Evolutionary conservation across 2,888 invertebrate species (phyloP), one percentile per base, ranked within the genome.

Genomic region (Venusia cambrica): DNA sequence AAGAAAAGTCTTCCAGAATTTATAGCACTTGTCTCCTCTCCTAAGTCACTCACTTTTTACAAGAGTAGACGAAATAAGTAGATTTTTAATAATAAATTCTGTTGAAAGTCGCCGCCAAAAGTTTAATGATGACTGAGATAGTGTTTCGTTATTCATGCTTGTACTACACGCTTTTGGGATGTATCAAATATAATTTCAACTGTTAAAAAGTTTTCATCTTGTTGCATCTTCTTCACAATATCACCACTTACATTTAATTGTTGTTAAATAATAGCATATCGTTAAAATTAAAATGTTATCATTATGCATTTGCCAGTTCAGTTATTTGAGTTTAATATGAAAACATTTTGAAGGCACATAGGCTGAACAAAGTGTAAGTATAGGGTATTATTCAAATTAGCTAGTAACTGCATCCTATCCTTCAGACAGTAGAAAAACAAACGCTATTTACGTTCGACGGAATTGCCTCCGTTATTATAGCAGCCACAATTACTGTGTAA

Each of bases 401-500:
- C 25, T 9, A 15, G 24, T 20, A 33, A 30, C 13, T 39, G 35
- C 40, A 40, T 31, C 40, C 49, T 30, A 35, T 51, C 50, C 49
- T 35, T 49, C 48, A 45, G 45, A 49, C 45, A 40, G 45, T 41
- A 37, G 64, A 70, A 79, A 80, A 80, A 76, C 74, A 79, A 77
- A 77, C 64, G 59, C 66, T 73, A 80, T 80, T 79, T 78, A 64
- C 65, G 62, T 69, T 68, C 65, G 65, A 64, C 63, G 62, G 76
- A 81, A 81, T 83, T 77, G 74, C 67, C 44, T 26, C 54, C 58
- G 69, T 70, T 74, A 79, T 79, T 80, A 78, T 66, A 60, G 76
- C 68, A 58, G 68, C 72, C 73, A 70, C 78, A 79, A 81, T 84
- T 80, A 81, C 68, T 49, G 67, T 57, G 81, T 80, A 84, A 85